These are phyloP conservation scores for Steatornis caripensis DNA, from an alignment of 2,113 vertebrate genomes.

Conservation along the genomic window DNA sequence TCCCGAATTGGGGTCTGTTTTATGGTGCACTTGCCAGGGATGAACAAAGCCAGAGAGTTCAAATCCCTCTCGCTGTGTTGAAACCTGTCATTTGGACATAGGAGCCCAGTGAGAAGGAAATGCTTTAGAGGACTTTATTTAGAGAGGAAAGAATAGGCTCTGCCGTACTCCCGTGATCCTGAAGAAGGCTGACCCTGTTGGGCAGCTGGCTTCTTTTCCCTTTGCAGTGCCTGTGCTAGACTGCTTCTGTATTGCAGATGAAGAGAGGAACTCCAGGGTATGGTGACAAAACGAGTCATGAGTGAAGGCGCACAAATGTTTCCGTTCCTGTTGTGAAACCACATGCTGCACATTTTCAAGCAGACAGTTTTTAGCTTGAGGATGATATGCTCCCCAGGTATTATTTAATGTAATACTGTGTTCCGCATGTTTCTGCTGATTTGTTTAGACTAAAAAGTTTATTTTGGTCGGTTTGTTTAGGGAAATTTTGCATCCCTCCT, in stretches of 20 bases:
- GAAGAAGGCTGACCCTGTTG: background rate
- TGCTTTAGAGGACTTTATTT: background rate
- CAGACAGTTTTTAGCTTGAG: constrained; percentile 10
- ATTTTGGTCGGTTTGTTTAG: background rate
- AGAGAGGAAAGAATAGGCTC: background rate
- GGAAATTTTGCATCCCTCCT: background rate
- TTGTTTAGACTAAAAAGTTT: constrained; percentile 38
- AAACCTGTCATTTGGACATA: constrained; percentile 11
- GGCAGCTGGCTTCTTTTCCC: background rate
- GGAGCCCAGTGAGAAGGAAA: background rate
- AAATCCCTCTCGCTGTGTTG: background rate
- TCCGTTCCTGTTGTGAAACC: constrained; percentile 48
- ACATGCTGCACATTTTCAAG: background rate
- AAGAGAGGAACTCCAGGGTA: constrained; percentile 1
- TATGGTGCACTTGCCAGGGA: background rate
- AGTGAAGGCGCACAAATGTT: constrained; percentile 50
- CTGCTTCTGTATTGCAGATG: background rate
- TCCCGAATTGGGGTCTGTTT: background rate
- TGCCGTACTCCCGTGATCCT: background rate
- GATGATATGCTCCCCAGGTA: constrained; percentile 5
- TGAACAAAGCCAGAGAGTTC: background rate
- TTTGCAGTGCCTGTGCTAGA: background rate
- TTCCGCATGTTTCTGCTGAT: background rate
- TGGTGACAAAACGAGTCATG: constrained; percentile 38
- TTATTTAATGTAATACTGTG: constrained; percentile 34